Conservation (phyloP, 2,797 vertebrate genomes). For the Mus spretus region DNA sequence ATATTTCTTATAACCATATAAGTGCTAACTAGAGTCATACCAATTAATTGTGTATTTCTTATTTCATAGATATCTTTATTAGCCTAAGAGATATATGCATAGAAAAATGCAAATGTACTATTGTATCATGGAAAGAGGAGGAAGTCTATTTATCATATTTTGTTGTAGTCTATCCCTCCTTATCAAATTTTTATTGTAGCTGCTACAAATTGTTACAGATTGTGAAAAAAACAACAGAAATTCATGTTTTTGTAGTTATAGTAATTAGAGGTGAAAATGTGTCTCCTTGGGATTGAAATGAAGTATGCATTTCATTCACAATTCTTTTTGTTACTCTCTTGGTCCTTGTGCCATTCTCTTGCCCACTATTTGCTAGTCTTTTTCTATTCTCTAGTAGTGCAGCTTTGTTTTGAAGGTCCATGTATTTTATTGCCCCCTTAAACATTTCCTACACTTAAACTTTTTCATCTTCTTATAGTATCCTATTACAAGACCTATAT, state of each 20-base stretch:
- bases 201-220: neutral
- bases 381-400: too few relatives aligned
- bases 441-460: neutral
- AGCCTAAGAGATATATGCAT: neutral
- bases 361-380: too few relatives aligned
- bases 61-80: neutral
- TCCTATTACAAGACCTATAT: neutral
- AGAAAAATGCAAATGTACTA: neutral
- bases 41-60: neutral
- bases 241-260: too few relatives aligned
- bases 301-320: too few relatives aligned
- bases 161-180: neutral
- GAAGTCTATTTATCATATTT: neutral
- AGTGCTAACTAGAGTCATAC: neutral
- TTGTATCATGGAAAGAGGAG: neutral
- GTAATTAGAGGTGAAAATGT: too few relatives aligned
- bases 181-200: neutral
- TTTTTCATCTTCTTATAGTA: neutral
- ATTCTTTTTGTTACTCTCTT: too few relatives aligned
- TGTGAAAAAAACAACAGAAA: neutral
- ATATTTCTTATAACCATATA: neutral
- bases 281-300: too few relatives aligned
- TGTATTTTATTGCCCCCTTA: neutral
- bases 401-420: neutral
- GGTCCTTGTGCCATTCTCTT: too few relatives aligned